These are phyloP conservation scores for Leptopilina drosophilae DNA, from an alignment of 2,888 invertebrate species.

Conservation along the genomic window DNA sequence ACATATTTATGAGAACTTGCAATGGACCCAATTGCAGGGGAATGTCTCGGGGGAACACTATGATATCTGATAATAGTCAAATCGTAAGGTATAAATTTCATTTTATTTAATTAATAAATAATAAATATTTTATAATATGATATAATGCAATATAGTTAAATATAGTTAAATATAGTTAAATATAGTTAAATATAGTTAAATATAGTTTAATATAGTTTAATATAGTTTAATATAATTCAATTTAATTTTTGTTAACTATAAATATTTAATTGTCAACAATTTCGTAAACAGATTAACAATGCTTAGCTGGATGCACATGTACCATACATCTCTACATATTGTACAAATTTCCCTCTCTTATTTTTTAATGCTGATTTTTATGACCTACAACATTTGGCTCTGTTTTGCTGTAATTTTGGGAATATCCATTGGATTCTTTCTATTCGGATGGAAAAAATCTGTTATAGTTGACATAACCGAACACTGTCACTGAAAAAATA, in stretches of 20 bases:
- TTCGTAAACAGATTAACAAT: slow-evolving; percentile 85
- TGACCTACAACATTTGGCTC: slow-evolving; percentile 98
- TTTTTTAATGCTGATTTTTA: slow-evolving; percentile 96
- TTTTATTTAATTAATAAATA: neutral
- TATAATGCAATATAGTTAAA: neutral
- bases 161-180: too few relatives aligned
- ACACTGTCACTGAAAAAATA: slow-evolving; percentile 88
- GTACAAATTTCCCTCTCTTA: slow-evolving; percentile 94
- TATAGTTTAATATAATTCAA: too few relatives aligned
- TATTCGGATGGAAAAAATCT: slow-evolving; percentile 97
- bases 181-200: too few relatives aligned
- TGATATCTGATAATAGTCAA: neutral
- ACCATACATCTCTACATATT: slow-evolving; percentile 93
- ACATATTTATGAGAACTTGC: slow-evolving; percentile 46
- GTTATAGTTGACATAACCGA: slow-evolving; percentile 96
- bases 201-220: too few relatives aligned
- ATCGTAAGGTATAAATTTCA: neutral
- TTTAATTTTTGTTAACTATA: too few relatives aligned
- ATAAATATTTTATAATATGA: neutral
- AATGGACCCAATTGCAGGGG: slow-evolving; percentile 6
- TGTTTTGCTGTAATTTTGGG: slow-evolving; percentile 93
- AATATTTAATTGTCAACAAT: too few relatives aligned
- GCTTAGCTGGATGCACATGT: slow-evolving; percentile 88
- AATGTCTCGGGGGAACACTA: slow-evolving; percentile 6
- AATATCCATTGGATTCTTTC: slow-evolving; percentile 93